These are phyloP conservation scores for Trichonephila clavata DNA, from an alignment of 1,140 invertebrate species.

Conservation along the genomic window DNA sequence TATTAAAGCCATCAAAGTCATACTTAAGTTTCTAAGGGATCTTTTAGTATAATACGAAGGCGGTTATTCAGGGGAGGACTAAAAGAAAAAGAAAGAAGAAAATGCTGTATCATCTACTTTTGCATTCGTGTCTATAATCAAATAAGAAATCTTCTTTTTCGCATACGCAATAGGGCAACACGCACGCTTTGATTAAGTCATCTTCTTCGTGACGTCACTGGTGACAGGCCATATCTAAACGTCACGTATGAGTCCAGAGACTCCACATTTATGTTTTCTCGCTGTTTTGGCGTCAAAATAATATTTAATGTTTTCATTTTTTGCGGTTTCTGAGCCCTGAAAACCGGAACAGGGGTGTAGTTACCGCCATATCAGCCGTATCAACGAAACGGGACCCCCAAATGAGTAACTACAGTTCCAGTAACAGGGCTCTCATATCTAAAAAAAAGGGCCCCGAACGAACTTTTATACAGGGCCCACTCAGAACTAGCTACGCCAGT, in stretches of 20 bases:
- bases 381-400: too few relatives aligned
- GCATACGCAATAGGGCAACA: constrained; percentile 59
- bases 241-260: neutral
- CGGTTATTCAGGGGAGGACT: neutral
- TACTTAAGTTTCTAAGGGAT: neutral
- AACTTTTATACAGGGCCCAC: too few relatives aligned
- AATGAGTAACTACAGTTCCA: too few relatives aligned
- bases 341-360: constrained; percentile 15
- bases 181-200: constrained; percentile 69
- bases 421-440: too few relatives aligned
- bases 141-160: constrained; percentile 30
- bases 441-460: too few relatives aligned
- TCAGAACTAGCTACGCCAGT: too few relatives aligned
- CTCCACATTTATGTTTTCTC: neutral
- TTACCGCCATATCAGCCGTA: too few relatives aligned
- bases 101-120: constrained; percentile 56
- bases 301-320: neutral
- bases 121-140: constrained; percentile 71
- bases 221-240: constrained; percentile 59
- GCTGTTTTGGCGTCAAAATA: constrained; percentile 29
- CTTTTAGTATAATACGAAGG: constrained; percentile 1
- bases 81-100: neutral
- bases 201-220: constrained; percentile 76
- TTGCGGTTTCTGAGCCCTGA: neutral
- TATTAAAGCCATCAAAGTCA: neutral